Evolutionary conservation across 2,888 invertebrate species (phyloP).

Genomic region (Oscheius myriophilus): DNA sequence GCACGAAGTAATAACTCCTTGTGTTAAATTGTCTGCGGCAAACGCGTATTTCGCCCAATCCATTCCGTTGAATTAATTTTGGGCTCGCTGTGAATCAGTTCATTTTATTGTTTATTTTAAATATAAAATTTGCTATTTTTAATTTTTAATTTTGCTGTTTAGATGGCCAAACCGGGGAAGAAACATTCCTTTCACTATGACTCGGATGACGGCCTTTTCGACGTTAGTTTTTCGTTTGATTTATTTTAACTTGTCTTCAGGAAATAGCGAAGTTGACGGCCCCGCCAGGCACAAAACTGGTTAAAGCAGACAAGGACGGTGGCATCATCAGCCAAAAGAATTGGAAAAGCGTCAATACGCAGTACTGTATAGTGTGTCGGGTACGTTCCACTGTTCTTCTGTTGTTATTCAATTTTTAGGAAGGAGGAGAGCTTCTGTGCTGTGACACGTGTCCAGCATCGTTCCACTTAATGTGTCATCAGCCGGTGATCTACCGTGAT

Average conservation of each 20-base stretch:
- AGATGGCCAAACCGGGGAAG: neutral
- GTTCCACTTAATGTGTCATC: constrained; percentile 93
- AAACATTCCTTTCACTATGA: constrained; percentile 24
- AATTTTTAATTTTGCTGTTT: too few species aligned
- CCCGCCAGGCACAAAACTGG: constrained; percentile 17
- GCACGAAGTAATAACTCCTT: too few species aligned
- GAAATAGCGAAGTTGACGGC: constrained; percentile 22
- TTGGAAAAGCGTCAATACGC: constrained; percentile 37
- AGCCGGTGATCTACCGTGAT: constrained; percentile 88
- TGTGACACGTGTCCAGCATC: constrained; percentile 95
- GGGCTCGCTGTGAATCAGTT: too few species aligned
- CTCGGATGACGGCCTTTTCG: constrained; percentile 24
- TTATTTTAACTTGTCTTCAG: neutral
- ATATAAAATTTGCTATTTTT: too few species aligned
- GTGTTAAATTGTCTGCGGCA: too few species aligned
- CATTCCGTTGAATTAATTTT: too few species aligned
- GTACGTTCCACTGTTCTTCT: constrained; percentile 18
- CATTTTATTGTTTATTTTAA: too few species aligned
- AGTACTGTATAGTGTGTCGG: constrained; percentile 37
- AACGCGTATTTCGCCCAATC: too few species aligned
- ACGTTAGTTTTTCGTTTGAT: constrained; percentile 4
- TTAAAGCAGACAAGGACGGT: constrained; percentile 7
- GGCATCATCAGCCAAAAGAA: constrained; percentile 21
- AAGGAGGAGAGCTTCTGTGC: constrained; percentile 92
- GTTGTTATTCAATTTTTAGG: constrained; percentile 71